Base-by-base conservation (phyloP, 2,888 invertebrate species). In the Troides helena region DNA sequence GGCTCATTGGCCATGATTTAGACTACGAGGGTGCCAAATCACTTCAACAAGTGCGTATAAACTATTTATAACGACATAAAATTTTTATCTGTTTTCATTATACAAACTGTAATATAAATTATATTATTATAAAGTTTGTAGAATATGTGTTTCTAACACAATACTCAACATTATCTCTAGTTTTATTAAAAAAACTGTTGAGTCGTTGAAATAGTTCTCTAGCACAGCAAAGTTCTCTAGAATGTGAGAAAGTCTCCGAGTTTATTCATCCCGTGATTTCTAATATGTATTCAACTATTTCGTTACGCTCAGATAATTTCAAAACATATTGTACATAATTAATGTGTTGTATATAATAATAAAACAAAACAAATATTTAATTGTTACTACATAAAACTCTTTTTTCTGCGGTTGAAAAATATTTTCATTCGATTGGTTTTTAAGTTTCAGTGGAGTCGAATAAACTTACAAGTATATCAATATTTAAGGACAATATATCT, bases 1-100 rank as follows among this genome's bases (percentile, higher is more conserved):
- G 98, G 96, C 93, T 98, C n/a, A 94, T 98, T 71, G 95, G 95
- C 5, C 96, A 97, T 77, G 94, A 96, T 77, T 90, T 97, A 73
- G 95, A 98, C 82, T 97, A 95, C 78, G 95, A 96, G 78, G 94
- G 94, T 30, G 97, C 97, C 0, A 95, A 94, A 79, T 94, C 94
- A 71, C 76, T 93, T 65, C 92, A 93, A 75, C 93, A 93, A 80
- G 93, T 93, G 75, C 76, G 85, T 77, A 61, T 0, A 21, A 30
- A 30, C 30, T 21, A 23, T 12, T 57, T 57, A 7, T 30, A 18
- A 59, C 56, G 18, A 14, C 14, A 46, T 14, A 46, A 46, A 14
- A 0, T 46, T 14, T 14, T 14, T 46, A 46, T 46, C 10, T 46
- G 10, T 46, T 46, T 46, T 46, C 2, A 46, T 46, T 46, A 7